Evolutionary conservation across 2,113 vertebrate species (phyloP).

Genomic region (Smithornis capensis): DNA sequence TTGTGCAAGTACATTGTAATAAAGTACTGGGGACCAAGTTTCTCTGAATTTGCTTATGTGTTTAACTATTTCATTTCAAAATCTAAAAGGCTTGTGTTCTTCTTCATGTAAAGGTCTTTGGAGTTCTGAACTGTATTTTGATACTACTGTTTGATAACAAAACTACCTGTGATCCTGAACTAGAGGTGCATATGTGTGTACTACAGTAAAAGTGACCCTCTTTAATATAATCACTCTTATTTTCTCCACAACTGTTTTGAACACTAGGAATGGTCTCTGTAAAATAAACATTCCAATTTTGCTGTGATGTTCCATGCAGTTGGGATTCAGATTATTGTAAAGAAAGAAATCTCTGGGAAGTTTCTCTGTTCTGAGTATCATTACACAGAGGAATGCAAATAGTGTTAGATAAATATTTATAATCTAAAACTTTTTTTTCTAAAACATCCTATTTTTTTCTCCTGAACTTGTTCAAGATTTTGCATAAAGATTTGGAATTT

Average conservation of each 20-base stretch:
- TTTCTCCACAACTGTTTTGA: background rate
- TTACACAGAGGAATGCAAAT: background rate
- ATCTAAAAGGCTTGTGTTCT: background rate
- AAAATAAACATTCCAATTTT: background rate
- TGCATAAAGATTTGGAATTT: background rate
- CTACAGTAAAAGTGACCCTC: background rate
- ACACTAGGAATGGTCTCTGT: background rate
- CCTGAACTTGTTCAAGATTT: background rate
- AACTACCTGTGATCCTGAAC: background rate
- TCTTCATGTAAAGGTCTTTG: background rate
- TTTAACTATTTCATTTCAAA: background rate
- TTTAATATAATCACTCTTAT: background rate
- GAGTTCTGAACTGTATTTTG: background rate
- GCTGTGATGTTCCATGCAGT: background rate
- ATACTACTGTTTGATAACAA: background rate
- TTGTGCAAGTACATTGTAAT: background rate
- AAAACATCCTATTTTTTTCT: background rate
- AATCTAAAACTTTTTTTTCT: background rate
- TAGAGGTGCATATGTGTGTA: background rate
- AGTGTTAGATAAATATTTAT: background rate
- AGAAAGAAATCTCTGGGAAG: background rate
- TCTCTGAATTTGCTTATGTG: background rate
- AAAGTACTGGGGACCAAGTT: background rate
- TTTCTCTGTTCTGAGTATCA: background rate
- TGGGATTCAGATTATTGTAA: background rate